A percentile compares a stretch with the other conserved stretches of the same genome.
phyloP scores from a whole-genome alignment of 1,140 invertebrate species.

The Vollenhovia emeryi region DNA sequence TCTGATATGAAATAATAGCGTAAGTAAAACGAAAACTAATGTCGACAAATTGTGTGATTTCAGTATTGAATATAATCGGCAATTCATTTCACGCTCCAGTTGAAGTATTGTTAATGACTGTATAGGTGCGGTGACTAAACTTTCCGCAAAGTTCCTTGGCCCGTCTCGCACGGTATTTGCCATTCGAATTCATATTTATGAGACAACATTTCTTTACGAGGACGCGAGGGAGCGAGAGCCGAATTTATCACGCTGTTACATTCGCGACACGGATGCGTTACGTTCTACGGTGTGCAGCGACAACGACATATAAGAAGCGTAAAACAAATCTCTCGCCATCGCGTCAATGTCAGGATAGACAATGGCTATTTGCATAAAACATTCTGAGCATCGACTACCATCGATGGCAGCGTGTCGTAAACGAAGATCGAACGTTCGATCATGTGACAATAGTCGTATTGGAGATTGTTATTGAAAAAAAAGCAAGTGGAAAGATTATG shows the following conservation, averaged over 20 bases:
- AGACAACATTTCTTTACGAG: slow-evolving; percentile 50
- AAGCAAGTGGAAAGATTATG: slow-evolving; percentile 57
- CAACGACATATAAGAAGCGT: slow-evolving; percentile 44
- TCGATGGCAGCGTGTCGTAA: slow-evolving; percentile 56
- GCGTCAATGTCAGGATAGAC: slow-evolving; percentile 76
- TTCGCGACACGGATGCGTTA: slow-evolving; percentile 47
- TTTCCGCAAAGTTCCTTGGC: slow-evolving; percentile 39
- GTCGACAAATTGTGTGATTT: not conserved
- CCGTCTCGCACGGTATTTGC: not conserved
- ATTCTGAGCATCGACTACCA: slow-evolving; percentile 69
- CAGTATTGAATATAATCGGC: not conserved
- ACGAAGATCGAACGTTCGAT: slow-evolving; percentile 53
- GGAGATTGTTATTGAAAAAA: slow-evolving; percentile 61
- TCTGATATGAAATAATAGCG: not conserved
- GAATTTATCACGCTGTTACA: slow-evolving; percentile 49
- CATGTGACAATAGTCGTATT: slow-evolving; percentile 70
- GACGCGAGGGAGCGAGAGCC: slow-evolving; percentile 29
- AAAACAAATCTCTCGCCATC: slow-evolving; percentile 72
- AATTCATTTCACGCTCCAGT: not conserved
- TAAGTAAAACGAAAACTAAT: not conserved
- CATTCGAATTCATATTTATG: slow-evolving; percentile 58
- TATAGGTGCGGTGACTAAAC: not conserved
- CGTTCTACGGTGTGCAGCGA: slow-evolving; percentile 27
- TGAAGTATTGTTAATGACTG: not conserved
- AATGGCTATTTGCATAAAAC: slow-evolving; percentile 80